Conservation (phyloP, 2,797 vertebrate genomes). For the Austrolebias charrua region DNA sequence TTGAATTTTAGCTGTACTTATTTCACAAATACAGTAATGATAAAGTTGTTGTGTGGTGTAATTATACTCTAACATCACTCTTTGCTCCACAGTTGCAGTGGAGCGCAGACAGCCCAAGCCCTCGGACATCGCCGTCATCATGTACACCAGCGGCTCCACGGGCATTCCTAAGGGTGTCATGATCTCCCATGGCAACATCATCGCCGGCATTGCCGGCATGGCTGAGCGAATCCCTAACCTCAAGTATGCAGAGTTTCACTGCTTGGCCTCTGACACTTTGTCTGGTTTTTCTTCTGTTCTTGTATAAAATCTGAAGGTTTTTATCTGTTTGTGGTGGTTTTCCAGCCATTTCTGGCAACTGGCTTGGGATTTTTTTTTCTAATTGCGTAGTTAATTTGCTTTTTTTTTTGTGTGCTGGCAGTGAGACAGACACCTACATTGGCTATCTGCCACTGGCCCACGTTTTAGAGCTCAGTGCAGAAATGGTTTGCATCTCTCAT, state of each 20-base stretch:
- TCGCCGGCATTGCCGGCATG: slow-evolving; percentile 95
- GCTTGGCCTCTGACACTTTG: slow-evolving; percentile 3
- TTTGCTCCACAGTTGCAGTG: slow-evolving; percentile 70
- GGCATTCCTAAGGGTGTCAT: slow-evolving; percentile 97
- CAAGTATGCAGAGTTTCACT: slow-evolving; percentile 74
- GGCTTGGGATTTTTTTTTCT: background rate
- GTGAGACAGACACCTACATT: slow-evolving; percentile 92
- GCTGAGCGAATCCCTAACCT: slow-evolving; percentile 91
- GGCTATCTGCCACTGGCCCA: slow-evolving; percentile 96
- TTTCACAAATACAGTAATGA: background rate
- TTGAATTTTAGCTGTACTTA: background rate
- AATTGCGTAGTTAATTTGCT: background rate
- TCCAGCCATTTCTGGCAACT: background rate
- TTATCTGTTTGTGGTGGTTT: background rate
- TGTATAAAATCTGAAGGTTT: background rate
- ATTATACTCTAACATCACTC: slow-evolving; percentile 19
- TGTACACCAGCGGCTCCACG: slow-evolving; percentile 98
- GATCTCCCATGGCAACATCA: slow-evolving; percentile 96
- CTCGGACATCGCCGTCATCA: slow-evolving; percentile 92
- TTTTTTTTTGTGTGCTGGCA: slow-evolving; percentile 61
- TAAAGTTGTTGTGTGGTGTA: background rate
- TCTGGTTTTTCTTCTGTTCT: background rate
- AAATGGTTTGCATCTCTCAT: slow-evolving; percentile 91
- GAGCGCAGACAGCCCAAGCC: slow-evolving; percentile 79
- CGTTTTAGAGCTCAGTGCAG: slow-evolving; percentile 94